Percentiles rank a stretch among this genome's conserved stretches.
Evolutionary conservation across 2,113 vertebrate genomes (phyloP).

Genomic region (Danio rerio): GRCz12tu NC_133193.1:23426001-23426500

Average conservation of each 20-base stretch:
- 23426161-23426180: slow-evolving; percentile 10
- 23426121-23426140: background rate
- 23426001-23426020: too few relatives aligned
- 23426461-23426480: background rate
- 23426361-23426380: slow-evolving; percentile 16
- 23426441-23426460: slow-evolving; percentile 2
- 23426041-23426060: too few relatives aligned
- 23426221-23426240: background rate
- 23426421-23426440: slow-evolving; percentile 1
- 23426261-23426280: background rate
- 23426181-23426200: slow-evolving; percentile 6
- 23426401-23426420: slow-evolving; percentile 11
- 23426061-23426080: too few relatives aligned
- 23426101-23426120: background rate
- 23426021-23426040: too few relatives aligned
- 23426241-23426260: background rate
- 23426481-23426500: slow-evolving; percentile 16
- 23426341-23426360: background rate
- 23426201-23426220: background rate
- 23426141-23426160: background rate
- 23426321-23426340: slow-evolving; percentile 30
- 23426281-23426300: slow-evolving; percentile 23
- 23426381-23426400: slow-evolving; percentile 35
- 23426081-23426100: background rate
- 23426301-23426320: background rate